These are phyloP conservation scores for Cyanistes caeruleus DNA, from an alignment of 2,113 vertebrate species.

Conservation along the genomic window DNA sequence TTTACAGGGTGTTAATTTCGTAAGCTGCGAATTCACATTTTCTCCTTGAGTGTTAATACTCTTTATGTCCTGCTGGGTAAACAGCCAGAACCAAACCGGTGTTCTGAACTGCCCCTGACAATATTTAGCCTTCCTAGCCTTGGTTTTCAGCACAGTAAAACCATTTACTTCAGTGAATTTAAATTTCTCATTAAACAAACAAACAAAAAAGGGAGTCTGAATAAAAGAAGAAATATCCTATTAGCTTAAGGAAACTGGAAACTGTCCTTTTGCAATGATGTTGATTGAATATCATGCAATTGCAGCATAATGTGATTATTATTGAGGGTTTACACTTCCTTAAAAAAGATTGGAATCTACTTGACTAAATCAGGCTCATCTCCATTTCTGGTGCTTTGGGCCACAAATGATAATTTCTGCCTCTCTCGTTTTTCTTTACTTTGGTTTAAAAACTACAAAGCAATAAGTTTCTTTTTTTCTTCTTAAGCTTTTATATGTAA, in stretches of 20 bases:
- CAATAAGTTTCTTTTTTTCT: not conserved
- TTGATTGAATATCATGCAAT: not conserved
- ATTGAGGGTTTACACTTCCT: not conserved
- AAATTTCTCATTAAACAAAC: not conserved
- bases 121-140: not conserved
- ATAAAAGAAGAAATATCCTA: not conserved
- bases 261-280: not conserved
- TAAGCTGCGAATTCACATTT: constrained; percentile 64
- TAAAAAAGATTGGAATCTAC: not conserved
- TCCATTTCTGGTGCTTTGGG: not conserved
- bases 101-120: not conserved
- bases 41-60: constrained; percentile 64
- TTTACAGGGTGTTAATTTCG: constrained; percentile 51
- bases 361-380: not conserved
- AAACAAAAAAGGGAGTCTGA: not conserved
- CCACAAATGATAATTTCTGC: not conserved
- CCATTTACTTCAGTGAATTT: not conserved
- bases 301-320: not conserved
- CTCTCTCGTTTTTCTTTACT: not conserved
- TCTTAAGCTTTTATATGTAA: not conserved
- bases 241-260: not conserved
- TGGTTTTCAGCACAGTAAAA: not conserved
- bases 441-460: not conserved
- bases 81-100: not conserved
- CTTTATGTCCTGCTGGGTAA: constrained; percentile 62